Evolutionary conservation across 1,140 invertebrate genomes (phyloP), one percentile per base, ranked within the genome.

Genomic region (Temnothorax nylanderi): DNA sequence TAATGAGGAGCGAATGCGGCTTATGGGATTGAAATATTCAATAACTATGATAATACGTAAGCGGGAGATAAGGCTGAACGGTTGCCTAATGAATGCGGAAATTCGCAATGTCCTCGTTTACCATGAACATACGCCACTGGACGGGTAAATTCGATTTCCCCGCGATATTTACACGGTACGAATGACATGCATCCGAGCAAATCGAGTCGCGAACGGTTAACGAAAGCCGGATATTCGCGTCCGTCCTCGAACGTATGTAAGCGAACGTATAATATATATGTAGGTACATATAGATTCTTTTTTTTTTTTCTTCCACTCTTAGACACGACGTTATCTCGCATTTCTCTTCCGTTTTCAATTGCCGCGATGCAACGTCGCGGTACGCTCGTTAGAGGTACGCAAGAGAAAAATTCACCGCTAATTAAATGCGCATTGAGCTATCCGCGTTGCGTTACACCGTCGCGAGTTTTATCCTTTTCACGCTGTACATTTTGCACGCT

Each of bases 311-410:
- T 74, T 16, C 8, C 69, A 8, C 41, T 74, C 69, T 84, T 84
- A 84, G 80, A 84, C 72, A 26, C 51, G 62, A 74, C 54, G 54
- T 60, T 34, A 32, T 60, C 13, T 41, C 54, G n/a, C 32, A 13
- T 75, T 74, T 84, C 54, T 60, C 69, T 47, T 74, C 41, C 41
- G 54, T 74, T 84, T 84, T 84, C 69, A 75, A 84, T 84, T 74
- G 69, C n/a, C 44, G 54, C 41, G 54, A 21, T 13, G 21, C 64
- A 60, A n/a, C 26, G 34, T 47, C 67, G 75, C 56, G 37, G 5
- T 32, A 13, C 75, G 7, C 51, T 58, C 41, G 78, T 58, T 74
- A 60, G 18, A 82, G 18, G 4, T 49, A 58, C 26, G 80, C 13
- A 16, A 26, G 80, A 37, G 10, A 84, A 84, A 74, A 84, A 84